Base-by-base conservation (phyloP, 2,113 vertebrate genomes). In the Anas platyrhynchos region DNA sequence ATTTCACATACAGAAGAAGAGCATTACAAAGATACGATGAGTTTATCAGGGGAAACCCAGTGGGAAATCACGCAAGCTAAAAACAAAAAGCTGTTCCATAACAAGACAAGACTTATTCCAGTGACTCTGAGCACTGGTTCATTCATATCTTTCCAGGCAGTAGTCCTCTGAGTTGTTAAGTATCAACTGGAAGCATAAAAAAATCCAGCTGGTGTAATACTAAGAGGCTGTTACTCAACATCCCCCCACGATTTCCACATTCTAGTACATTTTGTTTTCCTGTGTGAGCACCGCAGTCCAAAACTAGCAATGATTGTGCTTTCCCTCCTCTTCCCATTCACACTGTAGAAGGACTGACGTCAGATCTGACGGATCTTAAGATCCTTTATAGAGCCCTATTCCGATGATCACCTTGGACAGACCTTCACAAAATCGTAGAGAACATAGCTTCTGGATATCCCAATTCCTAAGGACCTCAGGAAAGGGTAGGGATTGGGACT, bases 401-500 rank as follows among this genome's bases (percentile, higher is more conserved):
- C 66, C 22, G 16, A 43, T 11, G 9, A 67, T 34, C 31, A 43
- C 10, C 4, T 3, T 25, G 61, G 14, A 32, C 0, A 41, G 27
- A 58, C 36, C 31, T 73, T 50, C 59, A 79, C 8, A 20, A 68
- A 67, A 68, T 1, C 8, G 9, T 9, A 29, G 15, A 66, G 4
- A 15, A 32, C 79, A 16, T 8, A 65, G 7, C 14, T 55, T 75
- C 48, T 22, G 55, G 34, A 22, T 43, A 63, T 44, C 36, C 34
- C 69, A 59, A 59, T 18, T 11, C 31, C 44, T 11, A 1, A 0
- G 10, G 31, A 43, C 31, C 31, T 68, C 1, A 0, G 41, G 85
- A 79, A 43, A 36, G 18, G 58, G 43, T 17, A 80, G 13, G 21
- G 46, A 48, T 73, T 18, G 62, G 59, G 52, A 67, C 7, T 6